A percentile compares a stretch with the other conserved stretches of the same genome.
Evolutionary conservation across 2,797 vertebrate species (phyloP).

Genomic region (Eulemur albifrons): DNA sequence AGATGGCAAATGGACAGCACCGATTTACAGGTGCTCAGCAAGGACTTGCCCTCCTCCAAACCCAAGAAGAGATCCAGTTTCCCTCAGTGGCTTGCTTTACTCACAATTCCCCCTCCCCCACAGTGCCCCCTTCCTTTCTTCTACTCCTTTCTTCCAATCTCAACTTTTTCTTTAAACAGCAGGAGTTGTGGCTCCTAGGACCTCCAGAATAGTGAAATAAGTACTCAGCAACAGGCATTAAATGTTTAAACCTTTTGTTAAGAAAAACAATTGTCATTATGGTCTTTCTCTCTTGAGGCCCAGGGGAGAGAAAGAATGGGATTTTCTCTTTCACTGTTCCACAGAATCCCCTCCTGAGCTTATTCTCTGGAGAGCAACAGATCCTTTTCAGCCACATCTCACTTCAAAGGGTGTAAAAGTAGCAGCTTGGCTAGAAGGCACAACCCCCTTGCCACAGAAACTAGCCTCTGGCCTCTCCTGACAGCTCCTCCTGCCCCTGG

Average conservation of each 20-base stretch:
- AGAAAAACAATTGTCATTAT: not conserved
- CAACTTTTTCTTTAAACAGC: not conserved
- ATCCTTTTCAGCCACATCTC: not conserved
- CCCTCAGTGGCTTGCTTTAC: not conserved
- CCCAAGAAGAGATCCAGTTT: not conserved
- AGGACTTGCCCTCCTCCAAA: not conserved
- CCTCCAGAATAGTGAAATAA: not conserved
- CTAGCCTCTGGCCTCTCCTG: not conserved
- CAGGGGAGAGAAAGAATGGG: not conserved
- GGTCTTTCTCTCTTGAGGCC: not conserved
- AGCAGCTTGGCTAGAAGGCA: not conserved
- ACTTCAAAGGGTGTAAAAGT: not conserved
- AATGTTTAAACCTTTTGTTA: conserved; percentile 36
- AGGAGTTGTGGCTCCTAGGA: not conserved
- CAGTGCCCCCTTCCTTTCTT: not conserved
- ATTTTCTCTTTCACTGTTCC: not conserved
- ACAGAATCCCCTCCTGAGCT: not conserved
- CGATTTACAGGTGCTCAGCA: rapidly evolving
- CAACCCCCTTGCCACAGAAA: not conserved
- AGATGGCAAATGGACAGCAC: no score
- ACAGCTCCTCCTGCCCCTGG: not conserved
- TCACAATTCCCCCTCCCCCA: not conserved
- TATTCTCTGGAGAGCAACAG: not conserved
- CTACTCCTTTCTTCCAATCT: not conserved
- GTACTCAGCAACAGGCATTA: not conserved